Evolutionary conservation across 2,888 invertebrate genomes (phyloP).

Genomic region (Phyllotreta cruciferae): DNA sequence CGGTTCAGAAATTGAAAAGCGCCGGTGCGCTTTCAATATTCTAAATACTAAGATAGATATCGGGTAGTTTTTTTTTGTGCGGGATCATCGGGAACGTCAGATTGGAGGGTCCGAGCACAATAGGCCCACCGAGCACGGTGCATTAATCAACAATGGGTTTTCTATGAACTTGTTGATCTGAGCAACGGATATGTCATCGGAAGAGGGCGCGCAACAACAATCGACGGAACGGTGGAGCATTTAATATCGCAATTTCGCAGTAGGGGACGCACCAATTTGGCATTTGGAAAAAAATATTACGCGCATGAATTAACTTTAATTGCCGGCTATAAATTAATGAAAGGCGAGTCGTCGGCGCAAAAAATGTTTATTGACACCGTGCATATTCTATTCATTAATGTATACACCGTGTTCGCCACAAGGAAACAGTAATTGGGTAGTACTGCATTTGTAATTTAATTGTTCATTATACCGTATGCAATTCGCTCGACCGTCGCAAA

Average conservation of each 20-base stretch:
- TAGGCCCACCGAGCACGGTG: slow-evolving; percentile 51
- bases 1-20: slow-evolving; percentile 20
- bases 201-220: slow-evolving; percentile 45
- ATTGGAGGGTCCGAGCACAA: slow-evolving; percentile 47
- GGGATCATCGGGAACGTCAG: slow-evolving; percentile 48
- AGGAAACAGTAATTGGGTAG: slow-evolving; percentile 58
- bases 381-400: slow-evolving; percentile 22
- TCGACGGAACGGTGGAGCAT: slow-evolving; percentile 50
- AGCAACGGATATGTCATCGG: slow-evolving; percentile 52
- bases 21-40: slow-evolving; percentile 29
- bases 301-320: no score
- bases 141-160: slow-evolving; percentile 52
- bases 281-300: neutral
- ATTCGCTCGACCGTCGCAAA: slow-evolving; percentile 5
- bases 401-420: slow-evolving; percentile 35
- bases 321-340: no score
- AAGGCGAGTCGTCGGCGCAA: no score
- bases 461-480: slow-evolving; percentile 57
- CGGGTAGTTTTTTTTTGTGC: slow-evolving; percentile 42
- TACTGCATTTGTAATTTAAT: slow-evolving; percentile 58
- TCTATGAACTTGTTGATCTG: slow-evolving; percentile 58
- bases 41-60: slow-evolving; percentile 47
- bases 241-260: slow-evolving; percentile 57
- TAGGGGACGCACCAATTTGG: slow-evolving; percentile 24
- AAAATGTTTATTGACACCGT: neutral